Conservation (phyloP, 1,140 invertebrate genomes). For the Drosophila mojavensis region DNA sequence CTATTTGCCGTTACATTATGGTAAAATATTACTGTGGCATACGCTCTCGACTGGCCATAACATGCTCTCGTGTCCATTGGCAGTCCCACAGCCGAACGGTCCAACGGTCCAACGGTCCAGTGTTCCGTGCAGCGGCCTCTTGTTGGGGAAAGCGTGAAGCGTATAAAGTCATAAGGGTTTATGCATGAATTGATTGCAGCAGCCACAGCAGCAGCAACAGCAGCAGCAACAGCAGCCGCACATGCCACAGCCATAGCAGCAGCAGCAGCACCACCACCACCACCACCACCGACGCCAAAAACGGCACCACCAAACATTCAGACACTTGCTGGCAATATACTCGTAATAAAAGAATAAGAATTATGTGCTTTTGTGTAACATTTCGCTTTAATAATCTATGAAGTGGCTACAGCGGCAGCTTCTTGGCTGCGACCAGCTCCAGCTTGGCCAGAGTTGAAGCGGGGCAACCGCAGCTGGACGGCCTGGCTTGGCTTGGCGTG, state of each 20-base stretch:
- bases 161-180: slow-evolving; percentile 81
- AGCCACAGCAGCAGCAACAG: slow-evolving; percentile 2
- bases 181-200: slow-evolving; percentile 79
- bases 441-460: slow-evolving; percentile 9
- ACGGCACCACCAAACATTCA: slow-evolving; percentile 6
- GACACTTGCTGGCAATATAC: slow-evolving; percentile 31
- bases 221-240: not conserved
- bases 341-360: slow-evolving; percentile 72
- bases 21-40: slow-evolving; percentile 72
- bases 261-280: slow-evolving; percentile 1
- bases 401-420: slow-evolving; percentile 44
- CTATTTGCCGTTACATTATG: slow-evolving; percentile 81
- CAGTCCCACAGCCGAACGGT: slow-evolving; percentile 21
- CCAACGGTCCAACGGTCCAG: slow-evolving; percentile 36
- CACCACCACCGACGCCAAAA: not conserved
- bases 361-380: slow-evolving; percentile 69
- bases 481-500: not conserved
- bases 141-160: slow-evolving; percentile 76
- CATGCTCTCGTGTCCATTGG: slow-evolving; percentile 48
- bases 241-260: not conserved
- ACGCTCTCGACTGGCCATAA: slow-evolving; percentile 42
- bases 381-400: slow-evolving; percentile 79
- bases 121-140: slow-evolving; percentile 35
- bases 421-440: slow-evolving; percentile 29
- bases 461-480: slow-evolving; percentile 22